phyloP scores from a whole-genome alignment of 2,888 invertebrate genomes.

The Ophion obscuratus region DNA sequence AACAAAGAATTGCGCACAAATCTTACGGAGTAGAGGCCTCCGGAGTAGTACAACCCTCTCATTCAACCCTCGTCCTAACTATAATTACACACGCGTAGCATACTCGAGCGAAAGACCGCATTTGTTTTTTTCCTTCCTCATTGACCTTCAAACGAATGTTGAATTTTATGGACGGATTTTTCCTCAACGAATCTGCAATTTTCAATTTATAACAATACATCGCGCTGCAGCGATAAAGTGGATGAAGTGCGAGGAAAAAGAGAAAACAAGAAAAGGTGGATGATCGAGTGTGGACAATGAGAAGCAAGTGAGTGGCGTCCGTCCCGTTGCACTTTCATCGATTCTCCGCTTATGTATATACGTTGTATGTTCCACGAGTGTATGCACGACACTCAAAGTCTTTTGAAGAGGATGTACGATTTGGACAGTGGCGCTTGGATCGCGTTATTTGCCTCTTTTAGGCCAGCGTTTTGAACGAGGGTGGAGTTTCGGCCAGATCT shows the following conservation, averaged over 20 bases:
- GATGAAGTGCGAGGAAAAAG: background rate
- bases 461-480: conserved; percentile 64
- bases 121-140: background rate
- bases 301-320: conserved; percentile 26
- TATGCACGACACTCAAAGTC: conserved; percentile 29
- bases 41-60: conserved; percentile 11
- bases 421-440: conserved; percentile 59
- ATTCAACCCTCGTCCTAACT: conserved; percentile 34
- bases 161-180: background rate
- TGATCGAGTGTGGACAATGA: background rate
- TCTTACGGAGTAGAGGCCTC: background rate
- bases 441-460: background rate
- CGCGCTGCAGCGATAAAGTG: background rate
- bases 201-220: background rate
- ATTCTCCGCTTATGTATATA: conserved; percentile 55
- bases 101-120: conserved; percentile 19
- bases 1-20: background rate
- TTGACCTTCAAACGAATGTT: conserved; percentile 24
- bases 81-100: conserved; percentile 34
- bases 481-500: conserved; percentile 23
- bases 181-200: background rate
- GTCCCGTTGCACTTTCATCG: conserved; percentile 53
- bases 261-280: background rate
- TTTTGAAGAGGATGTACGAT: conserved; percentile 72
- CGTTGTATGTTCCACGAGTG: background rate